Base-by-base conservation (phyloP, 2,797 vertebrate species). In the Falco concolor region DNA sequence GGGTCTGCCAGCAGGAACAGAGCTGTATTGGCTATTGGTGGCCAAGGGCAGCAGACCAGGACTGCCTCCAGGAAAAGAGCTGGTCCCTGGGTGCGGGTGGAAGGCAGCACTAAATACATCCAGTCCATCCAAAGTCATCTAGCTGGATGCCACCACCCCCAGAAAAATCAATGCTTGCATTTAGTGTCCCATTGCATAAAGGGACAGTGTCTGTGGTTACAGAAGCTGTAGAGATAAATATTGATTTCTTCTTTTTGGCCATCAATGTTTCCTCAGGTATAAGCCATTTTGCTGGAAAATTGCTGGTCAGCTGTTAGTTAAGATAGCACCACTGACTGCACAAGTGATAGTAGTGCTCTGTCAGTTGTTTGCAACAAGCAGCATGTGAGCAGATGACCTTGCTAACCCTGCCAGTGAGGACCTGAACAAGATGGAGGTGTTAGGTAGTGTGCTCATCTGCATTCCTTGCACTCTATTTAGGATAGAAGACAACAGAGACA, bases 11-110 rank as follows among this genome's bases (percentile, higher is more conserved):
- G 59, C 69, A 88, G 57, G 63, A 82, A 3, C 21, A n/a, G 24
- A 0, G 0, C 30, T 36, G 4, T 44, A 28, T 27, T 1, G 1
- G 44, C 32, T 70, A 50, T 25, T 60, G 22, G 5, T 1, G 3
- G 54, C 40, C 74, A 79, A 63, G 42, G 77, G 65, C 73, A 84
- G 53, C 49, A 72, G 56, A 27, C 11, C 42, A 95, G 54, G 70
- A 13, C 47, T 45, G 74, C 23, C 63, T 60, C 44, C 67, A 68
- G 23, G 32, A 81, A n/a, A 59, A 82, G 50, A 69, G 42, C 18
- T 81, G 81, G 25, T 12, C 45, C 27, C 65, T 73, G 50, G 12
- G 30, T 18, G 3, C 7, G 19, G 5, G 6, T 44, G 56, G 34
- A 16, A 89, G 17, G 28, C 73, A 76, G 36, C 2, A 2, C 13